Conservation (phyloP, 1,140 invertebrate genomes). For the Neodiprion fabricii region DNA sequence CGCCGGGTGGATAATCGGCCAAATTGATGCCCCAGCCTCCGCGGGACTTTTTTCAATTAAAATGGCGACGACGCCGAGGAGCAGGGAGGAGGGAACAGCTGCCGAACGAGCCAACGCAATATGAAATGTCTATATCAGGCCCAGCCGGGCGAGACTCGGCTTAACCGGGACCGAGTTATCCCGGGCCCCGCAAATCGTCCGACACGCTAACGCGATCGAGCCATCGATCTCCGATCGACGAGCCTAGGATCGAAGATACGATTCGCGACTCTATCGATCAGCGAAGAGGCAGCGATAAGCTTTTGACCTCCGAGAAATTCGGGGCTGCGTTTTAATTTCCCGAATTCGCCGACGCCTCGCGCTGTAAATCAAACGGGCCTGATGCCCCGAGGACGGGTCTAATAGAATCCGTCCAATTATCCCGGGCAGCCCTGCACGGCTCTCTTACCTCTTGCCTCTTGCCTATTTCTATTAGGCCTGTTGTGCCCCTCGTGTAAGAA, state of each 20-base stretch:
- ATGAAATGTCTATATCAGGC: background rate
- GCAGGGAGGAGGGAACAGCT: conserved; percentile 37
- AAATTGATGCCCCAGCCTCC: conserved; percentile 48
- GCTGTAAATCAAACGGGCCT: conserved; percentile 38
- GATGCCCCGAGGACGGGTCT: conserved; percentile 30
- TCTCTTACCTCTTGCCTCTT: conserved; percentile 35
- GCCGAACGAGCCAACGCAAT: conserved; percentile 35
- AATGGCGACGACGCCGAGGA: conserved; percentile 37
- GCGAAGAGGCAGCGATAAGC: too few species aligned
- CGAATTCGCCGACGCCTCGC: conserved; percentile 36
- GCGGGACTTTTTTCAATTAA: conserved; percentile 55
- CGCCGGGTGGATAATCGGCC: conserved; percentile 46
- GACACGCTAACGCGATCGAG: too few species aligned
- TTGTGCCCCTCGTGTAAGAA: conserved; percentile 25
- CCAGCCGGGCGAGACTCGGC: too few species aligned
- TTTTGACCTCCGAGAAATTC: too few species aligned
- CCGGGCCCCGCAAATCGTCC: too few species aligned
- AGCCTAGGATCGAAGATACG: too few species aligned
- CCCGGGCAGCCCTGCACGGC: conserved; percentile 25
- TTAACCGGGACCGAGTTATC: too few species aligned
- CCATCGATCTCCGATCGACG: too few species aligned
- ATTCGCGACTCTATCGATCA: background rate
- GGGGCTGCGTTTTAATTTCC: background rate
- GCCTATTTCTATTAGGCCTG: conserved; percentile 47
- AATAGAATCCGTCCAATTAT: conserved; percentile 55